Evolutionary conservation across 2,888 invertebrate species (phyloP), one percentile per base, ranked within the genome.

Genomic region (Leptopilina drosophilae): DNA sequence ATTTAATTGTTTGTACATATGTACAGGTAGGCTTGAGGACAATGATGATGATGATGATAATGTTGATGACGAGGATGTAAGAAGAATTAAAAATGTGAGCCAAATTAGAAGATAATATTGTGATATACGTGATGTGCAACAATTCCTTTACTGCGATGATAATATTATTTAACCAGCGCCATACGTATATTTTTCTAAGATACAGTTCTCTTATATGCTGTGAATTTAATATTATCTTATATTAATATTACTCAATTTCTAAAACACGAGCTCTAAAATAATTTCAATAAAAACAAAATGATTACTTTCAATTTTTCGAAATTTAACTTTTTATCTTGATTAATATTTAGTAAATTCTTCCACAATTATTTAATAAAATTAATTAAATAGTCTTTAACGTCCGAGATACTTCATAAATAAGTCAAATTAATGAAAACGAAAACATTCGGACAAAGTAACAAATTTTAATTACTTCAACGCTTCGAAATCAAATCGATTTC

Each of bases 101-200:
- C 73, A 73, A 73, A 73, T 73, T 73, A 73, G 73, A 53, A 73
- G n/a, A 26, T 56, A 73, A 73, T 56, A 56, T 56, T 73, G 73
- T 73, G 73, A 73, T 66, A 73, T 66, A 66, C 42, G 46, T 66
- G 66, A 66, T 66, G 15, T 66, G 46, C 66, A 66, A 46, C 46
- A 66, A 66, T 73, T 73, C 56, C 73, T 73, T 49, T 56, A 73
- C 73, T 26, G 56, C 73, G 73, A 33, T 73, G 56, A 56, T 73
- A 73, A 73, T 73, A 73, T 73, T 73, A 33, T 73, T 73, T 73
- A 73, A 73, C 56, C 73, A 56, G 69, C 69, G 69, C 69, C 53
- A 69, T 69, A 69, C 53, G 69, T 73, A 73, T 73, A 73, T 73
- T 73, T 73, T 73, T 73, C 73, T 73, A 73, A 73, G 73, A 56